Evolutionary conservation across 2,888 invertebrate genomes (phyloP).

Genomic region (Standfussiana lucernea): DNA sequence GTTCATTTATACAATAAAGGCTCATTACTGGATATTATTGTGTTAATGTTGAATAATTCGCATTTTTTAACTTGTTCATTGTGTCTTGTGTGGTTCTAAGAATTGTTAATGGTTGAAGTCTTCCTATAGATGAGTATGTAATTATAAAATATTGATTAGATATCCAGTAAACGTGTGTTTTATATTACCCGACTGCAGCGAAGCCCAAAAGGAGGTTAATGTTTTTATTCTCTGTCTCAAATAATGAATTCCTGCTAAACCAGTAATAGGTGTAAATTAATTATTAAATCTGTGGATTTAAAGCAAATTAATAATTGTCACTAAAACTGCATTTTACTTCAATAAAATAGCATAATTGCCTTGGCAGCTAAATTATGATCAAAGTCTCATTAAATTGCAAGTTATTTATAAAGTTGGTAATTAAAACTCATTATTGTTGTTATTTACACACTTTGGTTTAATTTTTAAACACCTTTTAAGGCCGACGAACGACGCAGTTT

Average conservation of each 20-base stretch:
- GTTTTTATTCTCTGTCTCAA: not conserved
- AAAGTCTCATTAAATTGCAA: not conserved
- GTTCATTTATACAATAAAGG: conserved; percentile 43
- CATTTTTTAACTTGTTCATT: conserved; percentile 34
- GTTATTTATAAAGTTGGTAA: not conserved
- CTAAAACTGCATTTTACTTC: not conserved
- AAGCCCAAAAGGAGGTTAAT: not conserved
- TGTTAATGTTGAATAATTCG: conserved; percentile 50
- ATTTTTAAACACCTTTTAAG: conserved; percentile 14
- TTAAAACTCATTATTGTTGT: conserved; percentile 34
- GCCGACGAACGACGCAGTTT: conserved; percentile 33
- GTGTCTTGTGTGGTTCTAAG: conserved; percentile 31
- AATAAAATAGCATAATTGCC: not conserved
- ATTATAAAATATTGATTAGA: not conserved
- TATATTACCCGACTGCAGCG: not conserved
- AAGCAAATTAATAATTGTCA: not conserved
- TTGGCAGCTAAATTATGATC: not conserved
- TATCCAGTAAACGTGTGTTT: not conserved
- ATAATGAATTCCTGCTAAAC: not conserved
- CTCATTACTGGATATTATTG: conserved; percentile 45
- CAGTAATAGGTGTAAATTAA: not conserved
- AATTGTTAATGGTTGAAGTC: not conserved
- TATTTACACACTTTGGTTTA: conserved; percentile 30
- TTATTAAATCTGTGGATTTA: not conserved
- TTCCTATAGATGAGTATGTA: not conserved